Evolutionary conservation across 2,113 vertebrate species (phyloP), one percentile per base, ranked within the genome.

Genomic region (Catharus bicknelli): DNA sequence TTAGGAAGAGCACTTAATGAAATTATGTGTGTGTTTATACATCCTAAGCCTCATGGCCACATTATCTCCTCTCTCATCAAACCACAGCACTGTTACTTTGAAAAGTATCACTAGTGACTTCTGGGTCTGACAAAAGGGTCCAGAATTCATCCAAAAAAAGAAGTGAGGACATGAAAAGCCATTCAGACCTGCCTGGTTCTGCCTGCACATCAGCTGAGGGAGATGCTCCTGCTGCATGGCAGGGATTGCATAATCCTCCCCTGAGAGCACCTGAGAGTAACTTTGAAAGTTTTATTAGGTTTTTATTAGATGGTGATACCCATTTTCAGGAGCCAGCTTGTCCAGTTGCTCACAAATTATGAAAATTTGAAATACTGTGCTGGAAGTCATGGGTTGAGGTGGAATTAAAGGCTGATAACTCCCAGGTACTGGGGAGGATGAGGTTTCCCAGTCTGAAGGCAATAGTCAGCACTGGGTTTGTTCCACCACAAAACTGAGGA

Each of bases 1-100:
- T 95, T 90, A 94, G 93, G n/a, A 92, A 92, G 87, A 86, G 79
- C 94, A 96, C 93, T 95, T 91, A 93, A 91, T 90, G 94, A 87
- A 91, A 67, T 83, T 83, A 54, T 5, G 13, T 19, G 36, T 70
- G 70, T 93, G 36, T 94, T 95, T 85, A 58, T 82, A 83, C 62
- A 93, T 62, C 67, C 79, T 80, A 74, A 67, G 40, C 67, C 36
- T 79, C 43, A 4, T 12, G 62, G 68, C 38, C 86, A 70, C 48
- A 51, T 88, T 77, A 76, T 34, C 81, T 94, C 51, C 43, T 67
- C 59, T 67, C 76, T 85, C 74, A 57, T 83, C 55, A 87, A 83
- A 66, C 50, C 58, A 27, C n/a, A 15, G n/a, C 27, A 4, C 54
- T 55, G 55, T 4, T 43, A 26, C 74, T 91, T 90, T 96, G 91